Percentiles rank a stretch among this genome's conserved stretches.
Evolutionary conservation across 2,113 vertebrate genomes (phyloP).

Genomic region (Poeciliopsis prolifica): DNA sequence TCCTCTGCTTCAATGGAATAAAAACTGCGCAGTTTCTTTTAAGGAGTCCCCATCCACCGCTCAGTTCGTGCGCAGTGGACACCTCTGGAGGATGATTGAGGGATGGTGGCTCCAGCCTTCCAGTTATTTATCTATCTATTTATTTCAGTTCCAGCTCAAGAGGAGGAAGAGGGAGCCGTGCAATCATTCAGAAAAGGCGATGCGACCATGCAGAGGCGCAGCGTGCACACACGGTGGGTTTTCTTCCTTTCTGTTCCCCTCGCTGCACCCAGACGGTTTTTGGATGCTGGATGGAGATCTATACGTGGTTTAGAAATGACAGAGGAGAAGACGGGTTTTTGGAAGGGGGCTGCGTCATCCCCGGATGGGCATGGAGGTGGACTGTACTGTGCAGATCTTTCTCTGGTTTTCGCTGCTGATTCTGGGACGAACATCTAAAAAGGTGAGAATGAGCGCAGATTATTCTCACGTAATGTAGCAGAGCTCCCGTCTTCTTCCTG

Average conservation of each 20-base stretch:
- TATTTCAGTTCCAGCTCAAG: conserved; percentile 32
- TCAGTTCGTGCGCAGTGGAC: conserved; percentile 20
- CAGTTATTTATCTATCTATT: background rate
- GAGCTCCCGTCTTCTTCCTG: background rate
- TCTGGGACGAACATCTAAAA: conserved; percentile 27
- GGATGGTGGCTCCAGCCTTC: conserved; percentile 18
- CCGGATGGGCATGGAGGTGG: conserved; percentile 41
- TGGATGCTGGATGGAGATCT: conserved; percentile 42
- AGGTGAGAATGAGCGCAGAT: conserved; percentile 62
- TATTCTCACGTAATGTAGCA: background rate
- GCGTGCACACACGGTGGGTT: background rate
- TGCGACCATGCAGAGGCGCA: conserved; percentile 66
- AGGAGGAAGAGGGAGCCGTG: conserved; percentile 40
- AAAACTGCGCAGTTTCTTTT: conserved; percentile 82
- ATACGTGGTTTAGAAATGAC: conserved; percentile 8
- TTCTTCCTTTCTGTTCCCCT: background rate
- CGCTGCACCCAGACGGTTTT: conserved; percentile 37
- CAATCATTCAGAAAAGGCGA: conserved; percentile 52
- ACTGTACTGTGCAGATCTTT: conserved; percentile 40
- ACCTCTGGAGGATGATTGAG: background rate
- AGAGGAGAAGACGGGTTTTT: conserved; percentile 7
- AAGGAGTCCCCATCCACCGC: conserved; percentile 22
- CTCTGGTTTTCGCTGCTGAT: conserved; percentile 49
- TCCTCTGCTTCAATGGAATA: conserved; percentile 77
- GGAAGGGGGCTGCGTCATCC: conserved; percentile 69